Conservation (phyloP, 1,140 invertebrate species). For the Frieseomelitta varia region DNA sequence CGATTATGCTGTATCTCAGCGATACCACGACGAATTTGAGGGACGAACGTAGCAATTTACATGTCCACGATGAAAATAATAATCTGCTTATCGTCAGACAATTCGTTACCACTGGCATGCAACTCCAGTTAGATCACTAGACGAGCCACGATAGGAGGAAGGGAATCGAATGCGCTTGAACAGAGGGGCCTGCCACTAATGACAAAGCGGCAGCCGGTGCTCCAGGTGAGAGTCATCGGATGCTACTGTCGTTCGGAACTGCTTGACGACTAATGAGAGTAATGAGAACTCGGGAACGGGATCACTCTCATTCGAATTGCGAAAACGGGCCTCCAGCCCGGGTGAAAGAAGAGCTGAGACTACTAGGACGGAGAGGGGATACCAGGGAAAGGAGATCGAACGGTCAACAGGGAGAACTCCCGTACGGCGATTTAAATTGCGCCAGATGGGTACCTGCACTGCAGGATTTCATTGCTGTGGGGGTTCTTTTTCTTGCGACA, state of each 20-base stretch:
- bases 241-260: conserved; percentile 12
- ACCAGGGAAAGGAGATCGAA: conserved; percentile 16
- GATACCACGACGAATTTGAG: too few species aligned
- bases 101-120: too few species aligned
- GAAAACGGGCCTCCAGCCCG: conserved; percentile 2
- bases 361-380: not conserved
- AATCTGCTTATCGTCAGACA: too few species aligned
- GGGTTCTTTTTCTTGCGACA: conserved; percentile 40
- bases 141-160: too few species aligned
- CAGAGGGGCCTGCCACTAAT: not conserved
- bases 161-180: not conserved
- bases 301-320: conserved; percentile 53
- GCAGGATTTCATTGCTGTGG: conserved; percentile 36
- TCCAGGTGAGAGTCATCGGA: conserved; percentile 11
- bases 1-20: too few species aligned
- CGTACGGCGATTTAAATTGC: conserved; percentile 43
- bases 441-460: conserved; percentile 43
- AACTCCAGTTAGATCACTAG: not conserved
- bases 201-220: conserved; percentile 9
- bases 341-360: not conserved
- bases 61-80: too few species aligned
- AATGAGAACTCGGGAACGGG: conserved; percentile 38
- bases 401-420: not conserved
- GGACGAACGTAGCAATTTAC: too few species aligned
- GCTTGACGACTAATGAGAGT: conserved; percentile 46